phyloP scores from a whole-genome alignment of 2,113 vertebrate species.

The Phaetusa simplex region DNA sequence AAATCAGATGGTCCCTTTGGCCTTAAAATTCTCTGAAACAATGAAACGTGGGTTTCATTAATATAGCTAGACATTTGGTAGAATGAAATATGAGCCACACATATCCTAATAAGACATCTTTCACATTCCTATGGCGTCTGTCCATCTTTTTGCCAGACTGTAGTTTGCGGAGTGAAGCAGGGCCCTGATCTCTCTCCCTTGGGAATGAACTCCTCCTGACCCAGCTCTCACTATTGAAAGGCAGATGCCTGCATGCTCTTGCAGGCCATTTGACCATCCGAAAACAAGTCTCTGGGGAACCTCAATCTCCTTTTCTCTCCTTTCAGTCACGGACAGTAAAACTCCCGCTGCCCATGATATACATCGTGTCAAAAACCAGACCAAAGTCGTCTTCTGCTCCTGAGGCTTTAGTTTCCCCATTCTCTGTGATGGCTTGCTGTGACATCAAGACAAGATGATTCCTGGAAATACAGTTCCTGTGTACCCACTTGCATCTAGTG shows the following conservation, averaged over 20 bases:
- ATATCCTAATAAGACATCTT: background rate
- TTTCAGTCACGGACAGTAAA: background rate
- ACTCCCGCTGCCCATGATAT: background rate
- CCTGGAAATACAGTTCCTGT: background rate
- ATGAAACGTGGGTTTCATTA: constrained; percentile 54
- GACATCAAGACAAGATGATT: background rate
- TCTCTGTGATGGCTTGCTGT: background rate
- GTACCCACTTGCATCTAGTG: background rate
- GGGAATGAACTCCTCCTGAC: background rate
- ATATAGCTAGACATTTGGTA: background rate
- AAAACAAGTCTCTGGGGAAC: background rate
- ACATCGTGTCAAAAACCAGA: background rate
- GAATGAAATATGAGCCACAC: background rate
- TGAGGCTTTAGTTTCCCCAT: background rate
- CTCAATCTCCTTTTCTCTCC: background rate
- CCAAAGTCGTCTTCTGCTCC: background rate
- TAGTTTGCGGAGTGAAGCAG: background rate
- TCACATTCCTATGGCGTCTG: background rate
- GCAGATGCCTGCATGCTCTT: background rate
- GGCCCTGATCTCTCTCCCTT: background rate
- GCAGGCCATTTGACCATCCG: background rate
- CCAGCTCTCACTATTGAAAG: background rate
- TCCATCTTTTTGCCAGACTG: constrained; percentile 25
- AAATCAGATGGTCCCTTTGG: constrained; percentile 42
- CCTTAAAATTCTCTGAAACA: constrained; percentile 29